Evolutionary conservation across 2,888 invertebrate genomes (phyloP), one percentile per base, ranked within the genome.

Genomic region (Caenorhabditis macrosperma): DNA sequence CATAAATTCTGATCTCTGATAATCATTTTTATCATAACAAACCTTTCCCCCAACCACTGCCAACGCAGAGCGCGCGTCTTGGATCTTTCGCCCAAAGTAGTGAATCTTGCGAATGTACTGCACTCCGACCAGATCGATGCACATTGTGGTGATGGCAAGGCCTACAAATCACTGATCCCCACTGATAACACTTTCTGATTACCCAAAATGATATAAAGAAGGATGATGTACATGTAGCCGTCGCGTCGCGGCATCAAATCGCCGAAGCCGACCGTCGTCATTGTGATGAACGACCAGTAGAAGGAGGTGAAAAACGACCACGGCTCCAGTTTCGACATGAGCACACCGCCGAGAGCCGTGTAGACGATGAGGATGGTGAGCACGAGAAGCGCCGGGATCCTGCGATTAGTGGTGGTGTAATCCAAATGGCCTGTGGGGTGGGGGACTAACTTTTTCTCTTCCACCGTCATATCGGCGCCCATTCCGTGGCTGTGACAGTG

Each of bases 221-320:
- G 80, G 38, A 90, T 90, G 63, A 91, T 75, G 80, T 88, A 89
- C 86, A 91, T 89, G 82, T 88, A 88, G 48, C 86, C 85, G 78
- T 89, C 90, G 35, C 90, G 60, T 26, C 87, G 67, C 7, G 90
- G 90, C 87, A 90, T 89, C 77, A 90, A 78, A 78, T 90, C 90
- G 28, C 90, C 90, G 76, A 90, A 90, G 10, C 90, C 90, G 61
- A 90, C 90, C 46, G 90, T 90, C 48, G 90, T 91, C 90, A 90
- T 90, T 9, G 90, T 90, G 69, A 91, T 90, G 79, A 91, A 90
- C 57, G 89, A 89, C 89, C 89, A 90, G 78, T 90, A 90, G 81
- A 91, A 90, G n/a, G 88, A 86, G 26, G 88, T 88, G 80, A 90
- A 90, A 69, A 91, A 90, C 26, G 80, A 84, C 90, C 90, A 90